Conservation (phyloP, 2,888 invertebrate species). For the Tenodera sinensis region DNA sequence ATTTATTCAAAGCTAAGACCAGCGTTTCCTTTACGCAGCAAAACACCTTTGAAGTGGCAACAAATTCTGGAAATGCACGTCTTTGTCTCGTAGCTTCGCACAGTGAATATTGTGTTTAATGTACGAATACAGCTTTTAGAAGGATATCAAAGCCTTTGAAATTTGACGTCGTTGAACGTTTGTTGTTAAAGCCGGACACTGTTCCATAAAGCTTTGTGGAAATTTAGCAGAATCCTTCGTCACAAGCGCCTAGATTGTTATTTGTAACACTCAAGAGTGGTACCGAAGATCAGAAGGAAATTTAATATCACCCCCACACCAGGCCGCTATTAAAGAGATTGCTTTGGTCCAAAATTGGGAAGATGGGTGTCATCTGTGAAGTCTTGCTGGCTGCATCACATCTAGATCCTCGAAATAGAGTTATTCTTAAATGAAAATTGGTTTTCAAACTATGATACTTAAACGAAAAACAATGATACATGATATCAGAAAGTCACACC, state of each 20-base stretch:
- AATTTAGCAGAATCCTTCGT: neutral
- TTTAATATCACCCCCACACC: neutral
- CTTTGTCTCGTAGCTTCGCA: neutral
- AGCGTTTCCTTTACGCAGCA: neutral
- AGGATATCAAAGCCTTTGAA: neutral
- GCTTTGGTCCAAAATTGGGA: neutral
- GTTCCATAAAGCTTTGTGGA: neutral
- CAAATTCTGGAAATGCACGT: neutral
- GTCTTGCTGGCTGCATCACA: too few relatives aligned
- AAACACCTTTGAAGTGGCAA: neutral
- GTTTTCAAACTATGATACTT: too few relatives aligned
- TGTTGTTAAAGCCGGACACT: neutral
- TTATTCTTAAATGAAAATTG: too few relatives aligned
- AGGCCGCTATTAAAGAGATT: neutral
- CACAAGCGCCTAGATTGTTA: neutral
- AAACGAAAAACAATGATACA: too few relatives aligned
- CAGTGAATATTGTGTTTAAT: neutral
- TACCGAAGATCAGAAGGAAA: neutral
- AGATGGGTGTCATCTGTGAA: too few relatives aligned
- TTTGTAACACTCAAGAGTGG: neutral
- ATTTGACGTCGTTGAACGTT: neutral
- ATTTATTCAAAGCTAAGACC: too few relatives aligned
- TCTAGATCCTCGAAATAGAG: too few relatives aligned
- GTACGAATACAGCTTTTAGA: neutral
- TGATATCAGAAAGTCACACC: too few relatives aligned